Base-by-base conservation (phyloP, 2,113 vertebrate genomes). In the Dromaius novaehollandiae region DNA sequence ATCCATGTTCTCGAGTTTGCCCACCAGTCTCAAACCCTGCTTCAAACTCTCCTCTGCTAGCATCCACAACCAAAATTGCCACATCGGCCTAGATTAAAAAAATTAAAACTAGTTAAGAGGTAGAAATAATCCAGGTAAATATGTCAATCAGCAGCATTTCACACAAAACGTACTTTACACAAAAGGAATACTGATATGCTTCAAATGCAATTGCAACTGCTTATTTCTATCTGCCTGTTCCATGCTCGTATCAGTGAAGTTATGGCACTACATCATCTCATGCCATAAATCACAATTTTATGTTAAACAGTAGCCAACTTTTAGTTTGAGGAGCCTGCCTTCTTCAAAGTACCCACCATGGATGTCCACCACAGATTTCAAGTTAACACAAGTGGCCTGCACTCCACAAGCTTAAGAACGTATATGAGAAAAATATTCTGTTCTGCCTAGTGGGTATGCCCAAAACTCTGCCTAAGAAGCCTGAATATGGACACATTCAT, bases 11-110 rank as follows among this genome's bases (percentile, higher is more conserved):
- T 93, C 99, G 98, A 63, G 99, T 99, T 82, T 99, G 99, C 83
- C 99, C 99, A 11, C 99, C 99, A 0, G 99, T 99, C 93, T 99
- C 99, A 89, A 99, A 99, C 6, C 99, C 99, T 5, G 99, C 99
- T 98, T 99, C 99, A 94, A 99, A 99, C 96, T 99, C 99, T 69
- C 99, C 99, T 78, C 99, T 98, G 97, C 99, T 99, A 91, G 99
- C 99, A 77, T 99, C 99, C 82, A 99, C 99, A 95, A 99, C 99
- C 64, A 99, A 97, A 95, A 99, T 95, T 3, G 99, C 99, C 64
- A 99, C 99, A 82, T 99, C 99, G 4, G 99, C 99, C 99, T 99
- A 94, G 13, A 68, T 88, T 15, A 36, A 18, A 32, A 60, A 63
- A 82, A 77, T 5, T 7, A 50, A 2, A 88, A 84, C 15, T 38